Base-by-base conservation (phyloP, 2,888 invertebrate genomes). In the Nymphalis polychloros region DNA sequence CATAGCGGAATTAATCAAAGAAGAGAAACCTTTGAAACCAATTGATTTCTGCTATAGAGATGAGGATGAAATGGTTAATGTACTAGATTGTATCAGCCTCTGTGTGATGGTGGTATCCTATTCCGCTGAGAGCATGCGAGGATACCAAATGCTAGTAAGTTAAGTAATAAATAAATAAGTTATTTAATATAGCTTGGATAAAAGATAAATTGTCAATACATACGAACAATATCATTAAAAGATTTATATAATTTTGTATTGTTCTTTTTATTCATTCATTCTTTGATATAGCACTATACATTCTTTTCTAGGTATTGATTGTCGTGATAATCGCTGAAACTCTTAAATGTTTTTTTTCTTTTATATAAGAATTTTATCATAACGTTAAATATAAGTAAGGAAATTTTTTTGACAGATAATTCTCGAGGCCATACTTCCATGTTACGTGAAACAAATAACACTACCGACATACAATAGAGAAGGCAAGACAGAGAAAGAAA, bases 41-140 rank as follows among this genome's bases (percentile, higher is more conserved):
- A 96, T 99, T 64, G 99, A 99, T 90, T 99, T 99, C 88, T 99
- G 99, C 86, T 99, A 99, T 85, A 97, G 98, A 76, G 99, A 99
- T 84, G 99, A 99, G 83, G 97, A 98, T 63, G 99, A 99, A 86
- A 98, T 98, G 94, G 98, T 99, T 64, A 97, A 97, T 13, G 97
- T 99, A 8, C 91, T 99, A 71, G 99, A 99, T 84, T 98, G 98
- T 78, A 98, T 99, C 82, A 98, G 98, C n/a, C 94, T 99, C 66
- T 99, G 99, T 84, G 98, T 99, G 0, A 99, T 99, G 95, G 99
- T 99, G 0, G 98, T 99, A 7, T 98, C 99, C 0, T 99, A 99
- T 87, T 97, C 99, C 0, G 98, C 99, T 8, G 99, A 99, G 86
- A 98, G 99, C 67, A 95, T 97, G 73, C 90, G 97, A 72, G 97